These are phyloP conservation scores for Meloe dianella DNA, from an alignment of 2,888 invertebrate species.

Conservation along the genomic window DNA sequence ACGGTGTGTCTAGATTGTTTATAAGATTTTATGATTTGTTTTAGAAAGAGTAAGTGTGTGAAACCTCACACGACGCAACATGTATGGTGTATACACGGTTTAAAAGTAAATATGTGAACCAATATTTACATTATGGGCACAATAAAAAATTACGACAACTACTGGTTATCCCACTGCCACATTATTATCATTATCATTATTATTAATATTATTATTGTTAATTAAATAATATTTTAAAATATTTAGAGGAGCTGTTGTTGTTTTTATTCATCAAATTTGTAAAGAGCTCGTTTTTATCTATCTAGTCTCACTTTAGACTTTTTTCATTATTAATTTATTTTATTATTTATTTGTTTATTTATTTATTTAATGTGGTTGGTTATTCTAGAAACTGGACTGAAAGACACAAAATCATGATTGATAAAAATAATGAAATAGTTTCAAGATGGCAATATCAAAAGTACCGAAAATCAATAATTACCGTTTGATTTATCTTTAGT, in stretches of 20 bases:
- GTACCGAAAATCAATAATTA: conserved; percentile 36
- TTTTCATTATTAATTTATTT: not conserved
- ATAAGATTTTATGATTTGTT: conserved; percentile 59
- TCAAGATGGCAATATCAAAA: conserved; percentile 28
- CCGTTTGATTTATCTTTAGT: conserved; percentile 46
- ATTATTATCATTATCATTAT: not conserved
- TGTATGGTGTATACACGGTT: conserved; percentile 41
- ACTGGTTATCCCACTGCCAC: conserved; percentile 37
- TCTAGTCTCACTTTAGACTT: no score
- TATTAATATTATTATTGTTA: no score
- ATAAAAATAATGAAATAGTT: not conserved
- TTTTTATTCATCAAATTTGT: no score
- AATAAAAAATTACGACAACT: conserved; percentile 47
- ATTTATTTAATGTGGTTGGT: conserved; percentile 1
- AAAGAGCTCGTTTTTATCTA: no score
- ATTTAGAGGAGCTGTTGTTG: not conserved
- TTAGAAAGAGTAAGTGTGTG: conserved; percentile 58
- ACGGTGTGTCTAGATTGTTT: conserved; percentile 53
- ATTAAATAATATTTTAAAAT: no score
- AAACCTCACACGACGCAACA: conserved; percentile 58
- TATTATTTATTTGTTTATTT: not conserved
- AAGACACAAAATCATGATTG: not conserved
- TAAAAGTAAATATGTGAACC: conserved; percentile 51
- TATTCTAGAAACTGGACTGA: not conserved
- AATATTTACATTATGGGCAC: conserved; percentile 50